Evolutionary conservation across 2,888 invertebrate genomes (phyloP).

Genomic region (Stegana nigrithorax): DNA sequence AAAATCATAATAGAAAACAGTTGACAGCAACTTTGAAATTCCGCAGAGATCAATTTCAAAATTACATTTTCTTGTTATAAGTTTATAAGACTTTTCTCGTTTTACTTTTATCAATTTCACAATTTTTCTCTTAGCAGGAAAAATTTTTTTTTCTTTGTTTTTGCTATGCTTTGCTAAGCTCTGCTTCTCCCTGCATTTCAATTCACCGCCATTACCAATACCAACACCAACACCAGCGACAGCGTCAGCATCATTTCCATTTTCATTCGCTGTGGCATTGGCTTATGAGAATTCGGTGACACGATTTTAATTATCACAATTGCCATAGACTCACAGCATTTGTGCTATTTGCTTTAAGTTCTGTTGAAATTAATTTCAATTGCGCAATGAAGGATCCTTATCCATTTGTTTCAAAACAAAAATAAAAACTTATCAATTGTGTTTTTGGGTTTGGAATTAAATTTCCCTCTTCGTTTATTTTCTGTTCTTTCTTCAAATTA

Average conservation of each 20-base stretch:
- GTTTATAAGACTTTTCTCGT: neutral
- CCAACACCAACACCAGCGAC: too few species aligned
- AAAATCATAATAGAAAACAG: constrained; percentile 7
- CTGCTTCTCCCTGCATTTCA: too few species aligned
- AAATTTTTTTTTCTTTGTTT: neutral
- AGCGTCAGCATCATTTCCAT: too few species aligned
- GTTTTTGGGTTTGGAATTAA: too few species aligned
- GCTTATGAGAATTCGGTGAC: neutral
- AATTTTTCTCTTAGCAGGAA: neutral
- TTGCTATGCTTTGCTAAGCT: too few species aligned
- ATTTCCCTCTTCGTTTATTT: too few species aligned
- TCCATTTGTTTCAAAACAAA: too few species aligned
- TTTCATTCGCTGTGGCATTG: neutral
- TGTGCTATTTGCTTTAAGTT: neutral
- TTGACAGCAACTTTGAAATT: constrained; percentile 21
- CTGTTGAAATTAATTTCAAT: too few species aligned
- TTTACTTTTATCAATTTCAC: constrained; percentile 1
- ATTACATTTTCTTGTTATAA: constrained; percentile 13
- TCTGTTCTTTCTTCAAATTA: too few species aligned
- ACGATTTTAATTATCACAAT: constrained; percentile 7
- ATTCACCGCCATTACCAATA: too few species aligned
- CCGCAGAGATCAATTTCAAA: constrained; percentile 20
- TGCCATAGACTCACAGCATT: neutral
- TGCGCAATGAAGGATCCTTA: too few species aligned
- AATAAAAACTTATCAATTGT: too few species aligned